These are phyloP conservation scores for Empis livida DNA, from an alignment of 2,888 invertebrate species.

Conservation along the genomic window DNA sequence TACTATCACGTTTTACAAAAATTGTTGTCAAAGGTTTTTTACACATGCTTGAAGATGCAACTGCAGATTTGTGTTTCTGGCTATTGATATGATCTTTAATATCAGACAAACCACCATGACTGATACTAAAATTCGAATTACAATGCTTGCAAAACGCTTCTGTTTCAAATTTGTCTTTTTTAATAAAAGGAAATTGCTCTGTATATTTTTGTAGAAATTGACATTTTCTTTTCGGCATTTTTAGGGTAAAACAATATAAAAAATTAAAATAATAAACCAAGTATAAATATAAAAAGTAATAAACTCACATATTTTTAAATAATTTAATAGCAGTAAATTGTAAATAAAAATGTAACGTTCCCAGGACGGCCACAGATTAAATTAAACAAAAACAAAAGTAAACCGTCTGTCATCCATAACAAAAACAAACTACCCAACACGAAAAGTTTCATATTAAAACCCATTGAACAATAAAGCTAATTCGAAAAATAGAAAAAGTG, in stretches of 20 bases:
- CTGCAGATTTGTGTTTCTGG: conserved; percentile 2
- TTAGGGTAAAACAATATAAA: background rate
- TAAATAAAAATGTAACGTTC: background rate
- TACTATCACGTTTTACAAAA: conserved; percentile 4
- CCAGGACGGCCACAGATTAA: background rate
- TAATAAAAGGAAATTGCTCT: no score
- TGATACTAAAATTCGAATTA: conserved; percentile 2
- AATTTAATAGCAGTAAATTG: background rate
- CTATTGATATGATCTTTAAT: conserved; percentile 2
- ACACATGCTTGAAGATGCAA: background rate
- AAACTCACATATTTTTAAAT: background rate
- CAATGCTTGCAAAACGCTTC: conserved; percentile 1
- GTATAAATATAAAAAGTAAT: background rate
- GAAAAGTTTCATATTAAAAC: background rate
- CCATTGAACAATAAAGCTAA: background rate
- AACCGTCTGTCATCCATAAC: background rate
- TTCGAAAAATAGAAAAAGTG: background rate
- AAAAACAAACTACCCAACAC: no score
- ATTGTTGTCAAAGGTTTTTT: background rate
- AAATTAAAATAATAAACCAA: background rate
- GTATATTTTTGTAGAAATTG: conserved; percentile 1
- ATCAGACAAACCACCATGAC: conserved; percentile 1
- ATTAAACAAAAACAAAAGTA: background rate
- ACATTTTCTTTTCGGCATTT: conserved; percentile 2
- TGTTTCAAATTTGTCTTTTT: no score